Evolutionary conservation across 2,888 invertebrate species (phyloP).

Genomic region (Argyra leucocephala): DNA sequence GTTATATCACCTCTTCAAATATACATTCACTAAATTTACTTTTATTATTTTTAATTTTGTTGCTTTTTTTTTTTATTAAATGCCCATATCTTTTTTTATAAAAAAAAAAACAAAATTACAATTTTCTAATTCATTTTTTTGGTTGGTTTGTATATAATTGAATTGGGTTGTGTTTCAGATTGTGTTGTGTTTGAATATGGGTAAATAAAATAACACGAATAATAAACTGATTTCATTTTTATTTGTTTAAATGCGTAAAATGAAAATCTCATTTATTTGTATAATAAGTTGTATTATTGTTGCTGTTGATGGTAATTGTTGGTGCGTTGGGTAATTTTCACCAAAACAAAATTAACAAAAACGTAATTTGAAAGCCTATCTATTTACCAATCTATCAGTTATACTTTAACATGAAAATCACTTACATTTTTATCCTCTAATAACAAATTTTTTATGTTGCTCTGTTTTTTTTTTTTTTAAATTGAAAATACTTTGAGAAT

Average conservation of each 20-base stretch:
- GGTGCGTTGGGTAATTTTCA: neutral
- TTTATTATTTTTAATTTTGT: neutral
- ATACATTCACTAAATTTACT: neutral
- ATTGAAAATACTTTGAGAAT: constrained; percentile 2
- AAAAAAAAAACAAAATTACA: too few species aligned
- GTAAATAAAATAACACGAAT: too few species aligned
- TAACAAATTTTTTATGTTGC: neutral
- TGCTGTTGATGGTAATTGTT: too few species aligned
- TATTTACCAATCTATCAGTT: neutral
- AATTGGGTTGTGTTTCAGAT: too few species aligned
- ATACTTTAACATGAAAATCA: neutral
- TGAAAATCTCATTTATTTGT: too few species aligned
- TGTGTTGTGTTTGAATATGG: too few species aligned
- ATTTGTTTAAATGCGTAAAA: too few species aligned
- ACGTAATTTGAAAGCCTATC: neutral
- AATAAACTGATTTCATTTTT: too few species aligned
- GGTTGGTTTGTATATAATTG: too few species aligned
- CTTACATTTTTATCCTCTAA: neutral
- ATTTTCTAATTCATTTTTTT: too few species aligned
- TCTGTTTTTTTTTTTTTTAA: neutral
- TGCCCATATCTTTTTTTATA: neutral
- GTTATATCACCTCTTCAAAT: neutral
- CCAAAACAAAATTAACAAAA: neutral
- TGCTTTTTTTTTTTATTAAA: neutral
- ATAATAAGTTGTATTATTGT: too few species aligned